phyloP scores from a whole-genome alignment of 1,140 invertebrate species.

The Gonioctena quinquepunctata region DNA sequence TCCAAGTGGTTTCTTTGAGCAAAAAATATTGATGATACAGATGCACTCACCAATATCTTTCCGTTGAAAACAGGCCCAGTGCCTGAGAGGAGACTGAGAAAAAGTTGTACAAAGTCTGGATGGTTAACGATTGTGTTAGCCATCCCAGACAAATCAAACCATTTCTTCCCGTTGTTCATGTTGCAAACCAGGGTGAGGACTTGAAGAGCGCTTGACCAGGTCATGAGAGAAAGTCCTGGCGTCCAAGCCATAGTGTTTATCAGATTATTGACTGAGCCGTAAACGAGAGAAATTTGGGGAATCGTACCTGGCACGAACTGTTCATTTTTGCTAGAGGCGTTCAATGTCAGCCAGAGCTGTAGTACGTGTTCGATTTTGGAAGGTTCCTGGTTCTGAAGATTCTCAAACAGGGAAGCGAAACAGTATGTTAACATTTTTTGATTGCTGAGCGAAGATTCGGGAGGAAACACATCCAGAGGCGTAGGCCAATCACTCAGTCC shows the following conservation, averaged over 20 bases:
- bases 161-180: conserved; percentile 32
- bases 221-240: conserved; percentile 69
- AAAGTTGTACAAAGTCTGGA: conserved; percentile 71
- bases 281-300: conserved; percentile 73
- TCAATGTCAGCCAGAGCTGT: conserved; percentile 82
- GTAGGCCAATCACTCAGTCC: conserved; percentile 56
- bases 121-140: conserved; percentile 65
- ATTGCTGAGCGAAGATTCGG: conserved; percentile 39
- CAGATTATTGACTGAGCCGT: conserved; percentile 71
- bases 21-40: too few relatives aligned
- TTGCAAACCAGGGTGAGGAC: conserved; percentile 51
- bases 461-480: conserved; percentile 50
- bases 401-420: conserved; percentile 71
- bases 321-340: conserved; percentile 60
- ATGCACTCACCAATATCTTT: conserved; percentile 60
- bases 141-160: conserved; percentile 45
- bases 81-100: conserved; percentile 74
- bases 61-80: conserved; percentile 61
- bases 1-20: too few relatives aligned
- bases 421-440: conserved; percentile 69
- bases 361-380: conserved; percentile 79
- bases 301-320: conserved; percentile 63
- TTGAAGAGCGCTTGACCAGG: conserved; percentile 72
- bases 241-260: conserved; percentile 70
- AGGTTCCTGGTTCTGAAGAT: conserved; percentile 57